Evolutionary conservation across 92 coral and sea anemone genomes (phyloP).

Genomic region (Zoanthus solanderi): DNA sequence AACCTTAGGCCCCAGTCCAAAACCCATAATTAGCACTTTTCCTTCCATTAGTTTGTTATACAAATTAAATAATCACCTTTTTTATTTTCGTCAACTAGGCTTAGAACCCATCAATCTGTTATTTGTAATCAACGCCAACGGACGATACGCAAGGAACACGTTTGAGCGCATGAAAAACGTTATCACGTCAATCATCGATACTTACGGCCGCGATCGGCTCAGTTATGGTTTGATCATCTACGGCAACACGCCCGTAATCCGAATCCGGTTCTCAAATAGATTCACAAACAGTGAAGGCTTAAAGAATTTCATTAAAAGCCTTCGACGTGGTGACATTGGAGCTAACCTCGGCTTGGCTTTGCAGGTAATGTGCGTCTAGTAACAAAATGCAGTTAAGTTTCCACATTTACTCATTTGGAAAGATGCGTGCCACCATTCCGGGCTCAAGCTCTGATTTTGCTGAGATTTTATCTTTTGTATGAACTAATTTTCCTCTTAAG

Average conservation of each 20-base stretch:
- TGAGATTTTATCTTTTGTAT: no score
- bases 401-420: no score
- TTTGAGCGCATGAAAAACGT: constrained; percentile 76
- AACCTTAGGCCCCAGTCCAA: no score
- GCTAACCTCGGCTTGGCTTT: constrained; percentile 71
- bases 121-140: constrained; percentile 86
- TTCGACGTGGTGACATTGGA: constrained; percentile 62
- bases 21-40: no score
- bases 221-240: constrained; percentile 81
- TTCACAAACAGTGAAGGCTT: constrained; percentile 66
- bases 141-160: constrained; percentile 61
- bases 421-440: no score
- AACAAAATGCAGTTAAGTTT: not conserved
- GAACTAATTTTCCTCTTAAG: no score
- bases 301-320: constrained; percentile 68
- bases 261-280: constrained; percentile 72
- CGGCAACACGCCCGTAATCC: constrained; percentile 69
- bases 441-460: no score
- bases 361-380: constrained; percentile 33
- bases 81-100: constrained; percentile 1
- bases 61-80: no score
- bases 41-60: no score
- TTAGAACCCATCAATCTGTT: constrained; percentile 78
- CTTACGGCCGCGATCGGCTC: constrained; percentile 79
- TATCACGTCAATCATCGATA: constrained; percentile 78